Evolutionary conservation across 1,140 invertebrate genomes (phyloP).

Genomic region (Dinoponera quadriceps): DNA sequence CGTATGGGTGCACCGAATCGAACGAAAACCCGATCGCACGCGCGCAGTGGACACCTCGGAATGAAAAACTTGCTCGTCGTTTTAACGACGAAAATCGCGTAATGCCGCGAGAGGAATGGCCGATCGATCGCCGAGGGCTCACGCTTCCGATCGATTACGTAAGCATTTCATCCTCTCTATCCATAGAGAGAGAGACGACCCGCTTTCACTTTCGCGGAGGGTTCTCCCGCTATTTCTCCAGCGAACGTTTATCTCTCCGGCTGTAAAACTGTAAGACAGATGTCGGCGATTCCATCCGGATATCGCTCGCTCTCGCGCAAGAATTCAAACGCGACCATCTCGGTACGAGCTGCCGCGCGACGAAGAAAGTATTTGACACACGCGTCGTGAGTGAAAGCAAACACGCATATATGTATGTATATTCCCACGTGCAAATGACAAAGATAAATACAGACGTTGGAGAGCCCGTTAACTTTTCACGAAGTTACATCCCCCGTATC

Average conservation of each 20-base stretch:
- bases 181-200: conserved; percentile 6
- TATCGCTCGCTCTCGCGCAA: background rate
- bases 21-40: too few relatives aligned
- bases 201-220: conserved; percentile 33
- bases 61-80: background rate
- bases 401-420: background rate
- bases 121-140: background rate
- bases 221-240: conserved; percentile 8
- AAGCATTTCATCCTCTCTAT: background rate
- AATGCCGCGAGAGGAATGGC: background rate
- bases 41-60: background rate
- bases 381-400: conserved; percentile 26
- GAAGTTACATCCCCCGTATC: too few relatives aligned
- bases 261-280: background rate
- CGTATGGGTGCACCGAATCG: too few relatives aligned
- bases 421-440: conserved; percentile 14
- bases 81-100: background rate
- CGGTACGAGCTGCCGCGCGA: background rate
- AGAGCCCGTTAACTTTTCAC: background rate
- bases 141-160: conserved; percentile 33
- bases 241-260: background rate
- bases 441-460: background rate
- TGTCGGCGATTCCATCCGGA: background rate
- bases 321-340: background rate
- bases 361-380: conserved; percentile 24